Base-by-base conservation (phyloP, 2,888 invertebrate species). In the Leptothorax acervorum region DNA sequence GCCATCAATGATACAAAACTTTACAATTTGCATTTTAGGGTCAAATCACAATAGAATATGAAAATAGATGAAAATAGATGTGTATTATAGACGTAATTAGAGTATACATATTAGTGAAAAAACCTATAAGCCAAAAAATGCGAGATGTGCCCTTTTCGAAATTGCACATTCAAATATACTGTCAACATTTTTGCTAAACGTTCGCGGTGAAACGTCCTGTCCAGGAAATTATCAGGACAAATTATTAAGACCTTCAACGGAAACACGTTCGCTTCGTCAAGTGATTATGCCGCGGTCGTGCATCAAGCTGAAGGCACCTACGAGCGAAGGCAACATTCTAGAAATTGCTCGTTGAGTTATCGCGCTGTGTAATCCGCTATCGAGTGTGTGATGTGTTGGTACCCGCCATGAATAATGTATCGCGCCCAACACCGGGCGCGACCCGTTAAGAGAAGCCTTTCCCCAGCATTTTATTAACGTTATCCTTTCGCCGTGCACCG, bases 351-450 rank as follows among this genome's bases (percentile, higher is more conserved):
- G 81, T 81, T 62, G 48, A 55, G 53, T 71, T 71, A 73, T 53
- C 55, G 78, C 8, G 39, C 55, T 39, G 28, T 60, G 53, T 63
- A 74, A 51, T 75, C 48, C 62, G 45, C 51, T 74, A 82, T 82
- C 82, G 82, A 74, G 62, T 71, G 57, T 60, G 70, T 39, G 48
- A 71, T 71, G 48, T 48, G 74, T 73, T 39, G 39, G 62, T 45
- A 51, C 12, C 28, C 23, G 45, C 5, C 82, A 82, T 82, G 82
- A 82, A 82, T 82, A 82, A 82, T 82, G 57, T 74, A 82, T 68
- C 78, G 76, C 18, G 23, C 35, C 28, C 78, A 66, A 35, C 31
- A 42, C 28, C 51, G 51, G 48, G 45, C 48, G 23, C 18, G 53
- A 55, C 28, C 53, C 39, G 53, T 73, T 39, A 74, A 57, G 66